phyloP scores from a whole-genome alignment of 2,888 invertebrate genomes.

The Portevinia maculata region DNA sequence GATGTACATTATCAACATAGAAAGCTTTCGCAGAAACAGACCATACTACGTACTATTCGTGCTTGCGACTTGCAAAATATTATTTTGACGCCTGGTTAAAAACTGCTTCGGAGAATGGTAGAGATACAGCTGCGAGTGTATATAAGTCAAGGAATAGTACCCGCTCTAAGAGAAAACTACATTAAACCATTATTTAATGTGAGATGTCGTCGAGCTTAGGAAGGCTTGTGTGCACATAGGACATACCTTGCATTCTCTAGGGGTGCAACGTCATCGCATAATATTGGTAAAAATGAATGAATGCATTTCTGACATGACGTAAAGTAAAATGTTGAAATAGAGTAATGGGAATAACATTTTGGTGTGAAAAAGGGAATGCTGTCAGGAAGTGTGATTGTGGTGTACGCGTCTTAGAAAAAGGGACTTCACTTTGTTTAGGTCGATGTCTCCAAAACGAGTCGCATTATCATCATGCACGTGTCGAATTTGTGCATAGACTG shows the following conservation, averaged over 20 bases:
- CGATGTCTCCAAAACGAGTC: too few relatives aligned
- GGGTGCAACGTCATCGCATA: slow-evolving; percentile 43
- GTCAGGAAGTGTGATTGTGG: slow-evolving; percentile 1
- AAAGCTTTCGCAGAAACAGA: slow-evolving; percentile 39
- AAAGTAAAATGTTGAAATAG: slow-evolving; percentile 57
- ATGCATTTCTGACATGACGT: slow-evolving; percentile 51
- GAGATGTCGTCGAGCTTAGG: slow-evolving; percentile 37
- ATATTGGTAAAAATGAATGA: slow-evolving; percentile 45
- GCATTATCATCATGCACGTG: too few relatives aligned
- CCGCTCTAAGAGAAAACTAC: slow-evolving; percentile 65
- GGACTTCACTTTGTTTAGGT: too few relatives aligned
- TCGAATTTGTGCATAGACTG: too few relatives aligned
- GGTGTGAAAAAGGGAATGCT: slow-evolving; percentile 9
- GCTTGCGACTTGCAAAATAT: slow-evolving; percentile 55
- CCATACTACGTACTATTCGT: slow-evolving; percentile 50
- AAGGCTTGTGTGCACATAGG: slow-evolving; percentile 32
- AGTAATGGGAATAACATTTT: slow-evolving; percentile 41
- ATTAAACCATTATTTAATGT: slow-evolving; percentile 71
- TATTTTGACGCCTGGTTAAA: slow-evolving; percentile 67
- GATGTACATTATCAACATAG: slow-evolving; percentile 32
- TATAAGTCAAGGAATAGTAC: slow-evolving; percentile 22
- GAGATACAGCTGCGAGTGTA: background rate
- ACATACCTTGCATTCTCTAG: slow-evolving; percentile 44
- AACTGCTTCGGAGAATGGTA: slow-evolving; percentile 31
- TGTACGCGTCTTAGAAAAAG: too few relatives aligned